Evolutionary conservation across 2,888 invertebrate genomes (phyloP), one percentile per base, ranked within the genome.

Genomic region (Lacanobia oleracea): DNA sequence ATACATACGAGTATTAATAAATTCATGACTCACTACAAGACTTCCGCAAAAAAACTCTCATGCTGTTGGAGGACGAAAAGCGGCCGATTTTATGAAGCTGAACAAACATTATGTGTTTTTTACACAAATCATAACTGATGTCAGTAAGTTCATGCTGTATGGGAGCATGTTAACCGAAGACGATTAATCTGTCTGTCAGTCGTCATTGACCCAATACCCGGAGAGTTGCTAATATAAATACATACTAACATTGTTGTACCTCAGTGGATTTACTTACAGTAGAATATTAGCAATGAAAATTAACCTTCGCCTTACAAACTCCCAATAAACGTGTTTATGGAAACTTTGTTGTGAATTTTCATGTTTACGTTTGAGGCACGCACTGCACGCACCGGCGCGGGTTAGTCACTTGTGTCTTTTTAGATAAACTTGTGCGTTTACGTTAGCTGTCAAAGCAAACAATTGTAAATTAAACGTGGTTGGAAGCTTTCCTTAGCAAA

Each of bases 351-450:
- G 71, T 72, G 90, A 89, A 88, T 91, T 91, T 86, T 85, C 87
- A 77, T 94, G 92, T 94, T 94, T 94, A 94, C 90, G 79, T 88
- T 90, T 75, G 75, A 84, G 86, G 93, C 94, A 94, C 94, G 94
- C 91, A 88, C 88, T 87, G 73, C 90, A 89, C 91, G 91, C 91
- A 90, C 88, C 81, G 69, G 71, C 76, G 70, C 23, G 53, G 16
- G 67, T 77, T 78, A 83, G 68, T 86, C 79, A 74, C 78, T 72
- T 75, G 63, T 79, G 76, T 80, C 78, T 75, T 84, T 83, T 79
- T 80, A 78, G 75, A 83, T 81, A 86, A 82, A 83, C 72, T 51
- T 66, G 27, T 69, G 74, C 72, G 63, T 77, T 81, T 76, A 78
- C 69, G 59, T 77, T 76, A 61, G 71, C 57, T 75, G 59, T 67